Base-by-base conservation (phyloP, 1,140 invertebrate genomes). In the Babylonia areolata region DNA sequence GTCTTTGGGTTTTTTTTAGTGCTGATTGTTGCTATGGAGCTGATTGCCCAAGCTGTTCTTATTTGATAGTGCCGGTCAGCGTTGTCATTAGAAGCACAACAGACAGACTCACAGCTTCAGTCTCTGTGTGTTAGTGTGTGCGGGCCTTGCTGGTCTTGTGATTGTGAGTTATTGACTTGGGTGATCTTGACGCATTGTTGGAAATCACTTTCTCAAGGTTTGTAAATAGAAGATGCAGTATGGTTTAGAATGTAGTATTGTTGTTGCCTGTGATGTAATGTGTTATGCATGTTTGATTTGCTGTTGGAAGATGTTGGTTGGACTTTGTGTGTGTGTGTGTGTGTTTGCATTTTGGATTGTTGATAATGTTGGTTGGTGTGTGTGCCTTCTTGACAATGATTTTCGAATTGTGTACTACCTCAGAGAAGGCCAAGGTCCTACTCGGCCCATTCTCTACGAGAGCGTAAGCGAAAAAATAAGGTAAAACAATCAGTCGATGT, bases 401-500 rank as follows among this genome's bases (percentile, higher is more conserved):
- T 15, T 80, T 33, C 23, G 9, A 3, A 42, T n/a, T 58, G 46
- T 80, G 78, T 80, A 54, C 71, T 42, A 77, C 39, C 75, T 40
- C 75, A 39, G 46, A 40, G 33, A 54, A 51, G 89, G 81, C 89
- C 89, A 1, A 86, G 88, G 54, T 88, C 88, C 69, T 89, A 89
- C 78, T 89, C 89, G 23, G 87, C 87, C 37, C 83, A 85, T 20
- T 88, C 89, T 6, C 80, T 85, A 12, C 84, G 85, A 42, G 89
- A 90, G 39, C 86, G 85, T 35, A 88, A 90, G 73, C 84, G 37
- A 58, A 86, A 81, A 33, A 46, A 85, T 75, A 89, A 89, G 88
- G 88, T 89, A 89, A 88, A 75, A 37, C n/a, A 15, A 28, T 28
- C 75, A 77, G 75, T 77, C 28, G 75, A 35, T 77, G 75, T 73